Evolutionary conservation across 2,113 vertebrate species (phyloP).

Genomic region (Budorcas taxicolor): DNA sequence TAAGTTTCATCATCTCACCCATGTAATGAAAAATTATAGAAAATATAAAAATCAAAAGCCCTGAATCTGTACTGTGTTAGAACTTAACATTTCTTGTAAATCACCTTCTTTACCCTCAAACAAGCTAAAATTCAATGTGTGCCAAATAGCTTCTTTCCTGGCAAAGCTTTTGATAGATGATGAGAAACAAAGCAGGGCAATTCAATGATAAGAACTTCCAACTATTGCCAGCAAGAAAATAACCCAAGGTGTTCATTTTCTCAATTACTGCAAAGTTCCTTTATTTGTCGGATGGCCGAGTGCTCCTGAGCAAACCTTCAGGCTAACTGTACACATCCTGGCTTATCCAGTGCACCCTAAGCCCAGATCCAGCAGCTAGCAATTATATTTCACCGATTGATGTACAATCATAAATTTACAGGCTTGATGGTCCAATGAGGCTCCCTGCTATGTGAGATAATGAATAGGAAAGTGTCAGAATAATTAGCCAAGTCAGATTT

Average conservation of each 20-base stretch:
- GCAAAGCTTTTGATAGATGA: constrained; percentile 49
- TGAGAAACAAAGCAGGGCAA: constrained; percentile 49
- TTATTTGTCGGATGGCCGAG: constrained; percentile 61
- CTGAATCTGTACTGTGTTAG: not conserved
- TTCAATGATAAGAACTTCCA: constrained; percentile 44
- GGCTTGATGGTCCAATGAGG: constrained; percentile 64
- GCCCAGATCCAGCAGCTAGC: constrained; percentile 60
- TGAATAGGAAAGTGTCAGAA: constrained; percentile 68
- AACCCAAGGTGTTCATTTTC: constrained; percentile 66
- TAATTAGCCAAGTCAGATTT: constrained; percentile 64
- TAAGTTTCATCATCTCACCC: not conserved
- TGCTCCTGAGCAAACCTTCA: constrained; percentile 38
- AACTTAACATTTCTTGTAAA: not conserved
- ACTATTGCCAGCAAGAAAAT: constrained; percentile 43
- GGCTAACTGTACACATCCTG: constrained; percentile 48
- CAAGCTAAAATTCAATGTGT: constrained; percentile 18
- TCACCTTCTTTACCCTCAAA: not conserved
- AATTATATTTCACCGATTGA: constrained; percentile 73
- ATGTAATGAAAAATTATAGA: not conserved
- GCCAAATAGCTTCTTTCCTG: constrained; percentile 16
- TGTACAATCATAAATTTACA: constrained; percentile 68
- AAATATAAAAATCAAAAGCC: not conserved
- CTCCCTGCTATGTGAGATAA: constrained; percentile 59
- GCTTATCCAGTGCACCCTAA: constrained; percentile 3
- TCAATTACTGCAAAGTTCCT: constrained; percentile 63